These are phyloP conservation scores for Neomonachus schauinslandi DNA, from an alignment of 2,113 vertebrate genomes.

Conservation along the genomic window DNA sequence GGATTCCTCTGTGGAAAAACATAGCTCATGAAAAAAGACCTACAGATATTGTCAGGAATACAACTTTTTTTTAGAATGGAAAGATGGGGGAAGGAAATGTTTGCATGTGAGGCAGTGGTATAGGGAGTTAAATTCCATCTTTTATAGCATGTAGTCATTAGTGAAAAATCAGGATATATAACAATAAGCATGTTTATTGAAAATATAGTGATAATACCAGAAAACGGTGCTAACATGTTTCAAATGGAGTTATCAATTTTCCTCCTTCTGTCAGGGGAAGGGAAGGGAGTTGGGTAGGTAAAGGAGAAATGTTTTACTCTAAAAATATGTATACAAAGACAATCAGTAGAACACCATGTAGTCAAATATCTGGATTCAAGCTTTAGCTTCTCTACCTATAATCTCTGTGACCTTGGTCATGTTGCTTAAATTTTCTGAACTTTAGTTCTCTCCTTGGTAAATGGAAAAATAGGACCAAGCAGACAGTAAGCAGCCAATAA, in stretches of 20 bases:
- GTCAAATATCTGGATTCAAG: not conserved
- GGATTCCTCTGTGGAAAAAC: not conserved
- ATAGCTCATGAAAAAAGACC: not conserved
- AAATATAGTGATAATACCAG: not conserved
- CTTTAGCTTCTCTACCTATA: not conserved
- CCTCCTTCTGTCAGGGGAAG: not conserved
- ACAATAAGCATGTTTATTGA: not conserved
- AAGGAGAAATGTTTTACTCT: not conserved
- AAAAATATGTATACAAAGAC: not conserved
- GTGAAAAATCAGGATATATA: not conserved
- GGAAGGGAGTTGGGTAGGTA: not conserved
- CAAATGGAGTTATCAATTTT: not conserved
- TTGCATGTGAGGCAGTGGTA: not conserved
- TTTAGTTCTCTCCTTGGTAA: not conserved
- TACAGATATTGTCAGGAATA: not conserved
- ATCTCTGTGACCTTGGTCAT: not conserved
- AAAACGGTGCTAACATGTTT: not conserved
- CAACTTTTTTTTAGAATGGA: not conserved
- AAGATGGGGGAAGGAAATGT: not conserved
- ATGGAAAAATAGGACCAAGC: not conserved
- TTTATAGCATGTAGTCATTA: not conserved
- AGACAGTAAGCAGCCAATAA: not conserved
- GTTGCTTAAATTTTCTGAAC: not conserved
- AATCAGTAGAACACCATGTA: not conserved
- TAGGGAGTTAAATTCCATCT: not conserved